Conservation (phyloP, 2,797 vertebrate genomes). For the Lacerta bilineata region DNA sequence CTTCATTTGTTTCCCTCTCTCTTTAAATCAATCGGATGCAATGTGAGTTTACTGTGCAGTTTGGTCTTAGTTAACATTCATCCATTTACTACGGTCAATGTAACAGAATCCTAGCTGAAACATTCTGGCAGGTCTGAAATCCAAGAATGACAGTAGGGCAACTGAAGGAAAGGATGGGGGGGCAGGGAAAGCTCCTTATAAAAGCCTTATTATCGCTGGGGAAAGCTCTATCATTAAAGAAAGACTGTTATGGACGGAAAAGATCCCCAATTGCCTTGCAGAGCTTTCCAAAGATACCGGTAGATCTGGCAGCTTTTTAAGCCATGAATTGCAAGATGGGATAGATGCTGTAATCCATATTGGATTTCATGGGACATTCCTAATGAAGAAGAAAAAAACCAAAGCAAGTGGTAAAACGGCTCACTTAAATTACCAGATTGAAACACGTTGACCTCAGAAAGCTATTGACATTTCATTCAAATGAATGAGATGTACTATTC, state of each 20-base stretch:
- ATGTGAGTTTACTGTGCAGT: neutral
- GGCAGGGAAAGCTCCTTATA: constrained; percentile 19
- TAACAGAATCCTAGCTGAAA: constrained; percentile 16
- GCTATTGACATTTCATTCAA: constrained; percentile 4
- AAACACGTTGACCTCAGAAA: constrained; percentile 37
- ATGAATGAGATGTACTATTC: neutral
- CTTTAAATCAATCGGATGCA: neutral
- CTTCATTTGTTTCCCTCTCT: constrained; percentile 9
- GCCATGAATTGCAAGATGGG: constrained; percentile 24
- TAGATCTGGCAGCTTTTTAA: constrained; percentile 23
- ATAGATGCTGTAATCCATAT: constrained; percentile 44
- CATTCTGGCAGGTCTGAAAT: constrained; percentile 2
- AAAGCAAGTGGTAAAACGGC: neutral
- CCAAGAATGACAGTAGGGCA: constrained; percentile 21
- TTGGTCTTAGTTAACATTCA: constrained; percentile 23
- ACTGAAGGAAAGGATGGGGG: too few relatives aligned
- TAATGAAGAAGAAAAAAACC: neutral
- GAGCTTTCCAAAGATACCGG: constrained; percentile 1
- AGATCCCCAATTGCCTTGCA: constrained; percentile 18
- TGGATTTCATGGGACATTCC: constrained; percentile 27
- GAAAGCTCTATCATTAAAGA: constrained; percentile 22
- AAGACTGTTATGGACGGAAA: constrained; percentile 9
- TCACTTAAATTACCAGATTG: constrained; percentile 2
- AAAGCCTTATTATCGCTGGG: constrained; percentile 1
- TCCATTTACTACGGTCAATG: constrained; percentile 30